These are phyloP conservation scores for Acromyrmex heyeri DNA, from an alignment of 1,140 invertebrate genomes.

Conservation along the genomic window DNA sequence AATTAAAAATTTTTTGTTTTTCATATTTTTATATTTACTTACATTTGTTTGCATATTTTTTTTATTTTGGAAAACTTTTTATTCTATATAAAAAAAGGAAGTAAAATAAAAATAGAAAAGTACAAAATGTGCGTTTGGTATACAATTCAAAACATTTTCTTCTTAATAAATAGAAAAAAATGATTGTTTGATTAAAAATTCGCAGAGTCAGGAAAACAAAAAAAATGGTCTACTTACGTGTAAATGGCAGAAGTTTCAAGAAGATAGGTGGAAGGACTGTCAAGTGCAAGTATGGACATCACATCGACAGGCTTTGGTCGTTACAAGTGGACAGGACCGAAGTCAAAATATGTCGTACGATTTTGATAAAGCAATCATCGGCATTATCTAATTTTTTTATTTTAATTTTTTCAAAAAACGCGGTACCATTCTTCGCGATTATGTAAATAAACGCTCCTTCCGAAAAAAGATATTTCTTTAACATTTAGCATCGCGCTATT, in stretches of 20 bases:
- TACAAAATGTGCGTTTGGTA: too few species aligned
- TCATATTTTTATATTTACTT: too few species aligned
- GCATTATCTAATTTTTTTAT: background rate
- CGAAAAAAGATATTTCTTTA: slow-evolving; percentile 28
- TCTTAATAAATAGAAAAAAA: background rate
- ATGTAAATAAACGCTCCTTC: slow-evolving; percentile 26
- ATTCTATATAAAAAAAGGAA: too few species aligned
- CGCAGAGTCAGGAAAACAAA: slow-evolving; percentile 53
- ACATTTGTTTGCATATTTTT: too few species aligned
- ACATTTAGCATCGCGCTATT: slow-evolving; percentile 1
- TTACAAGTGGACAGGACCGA: background rate
- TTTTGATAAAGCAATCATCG: background rate
- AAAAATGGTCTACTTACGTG: slow-evolving; percentile 80
- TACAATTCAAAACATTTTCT: too few species aligned
- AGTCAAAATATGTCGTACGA: background rate
- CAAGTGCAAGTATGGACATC: slow-evolving; percentile 47
- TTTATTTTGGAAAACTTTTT: too few species aligned
- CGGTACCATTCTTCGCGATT: background rate
- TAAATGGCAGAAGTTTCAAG: slow-evolving; percentile 72
- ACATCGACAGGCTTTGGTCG: slow-evolving; percentile 40
- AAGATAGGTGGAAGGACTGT: slow-evolving; percentile 61
- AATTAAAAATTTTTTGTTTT: too few species aligned
- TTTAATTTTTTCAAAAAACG: background rate
- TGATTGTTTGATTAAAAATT: background rate
- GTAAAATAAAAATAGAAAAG: too few species aligned